Percentiles rank a stretch among this genome's conserved stretches.
Evolutionary conservation across 1,140 invertebrate genomes (phyloP).

Genomic region (Philopotamus ludificatus): DNA sequence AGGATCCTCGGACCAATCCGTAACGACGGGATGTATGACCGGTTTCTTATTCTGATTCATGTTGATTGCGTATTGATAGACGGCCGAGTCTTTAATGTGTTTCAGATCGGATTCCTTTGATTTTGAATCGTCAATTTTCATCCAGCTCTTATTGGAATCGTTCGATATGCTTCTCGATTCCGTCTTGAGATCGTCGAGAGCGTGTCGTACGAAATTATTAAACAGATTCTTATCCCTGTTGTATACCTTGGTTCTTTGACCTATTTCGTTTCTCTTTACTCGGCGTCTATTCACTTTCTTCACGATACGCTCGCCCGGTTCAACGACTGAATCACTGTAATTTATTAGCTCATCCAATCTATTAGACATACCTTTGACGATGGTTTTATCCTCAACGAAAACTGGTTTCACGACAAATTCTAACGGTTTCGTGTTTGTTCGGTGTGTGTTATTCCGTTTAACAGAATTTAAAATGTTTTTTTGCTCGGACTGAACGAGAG

Average conservation of each 20-base stretch:
- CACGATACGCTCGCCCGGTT: constrained; percentile 25
- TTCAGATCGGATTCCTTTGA: not conserved
- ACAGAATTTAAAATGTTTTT: too few species aligned
- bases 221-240: constrained; percentile 14
- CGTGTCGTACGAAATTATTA: constrained; percentile 13
- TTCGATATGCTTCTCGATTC: not conserved
- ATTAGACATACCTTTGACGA: constrained; percentile 21
- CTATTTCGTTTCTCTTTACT: constrained; percentile 28
- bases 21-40: constrained; percentile 31
- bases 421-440: too few species aligned
- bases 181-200: constrained; percentile 14
- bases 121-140: not conserved
- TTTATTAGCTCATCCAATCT: constrained; percentile 10
- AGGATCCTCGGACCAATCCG: constrained; percentile 34
- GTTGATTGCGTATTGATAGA: constrained; percentile 13
- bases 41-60: constrained; percentile 29
- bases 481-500: too few species aligned
- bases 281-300: constrained; percentile 16
- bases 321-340: constrained; percentile 16
- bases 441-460: too few species aligned
- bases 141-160: not conserved
- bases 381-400: constrained; percentile 7
- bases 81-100: not conserved
- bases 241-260: not conserved
- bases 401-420: constrained; percentile 16